These are phyloP conservation scores for Podarcis cretensis DNA, from an alignment of 2,113 vertebrate species.

Conservation along the genomic window DNA sequence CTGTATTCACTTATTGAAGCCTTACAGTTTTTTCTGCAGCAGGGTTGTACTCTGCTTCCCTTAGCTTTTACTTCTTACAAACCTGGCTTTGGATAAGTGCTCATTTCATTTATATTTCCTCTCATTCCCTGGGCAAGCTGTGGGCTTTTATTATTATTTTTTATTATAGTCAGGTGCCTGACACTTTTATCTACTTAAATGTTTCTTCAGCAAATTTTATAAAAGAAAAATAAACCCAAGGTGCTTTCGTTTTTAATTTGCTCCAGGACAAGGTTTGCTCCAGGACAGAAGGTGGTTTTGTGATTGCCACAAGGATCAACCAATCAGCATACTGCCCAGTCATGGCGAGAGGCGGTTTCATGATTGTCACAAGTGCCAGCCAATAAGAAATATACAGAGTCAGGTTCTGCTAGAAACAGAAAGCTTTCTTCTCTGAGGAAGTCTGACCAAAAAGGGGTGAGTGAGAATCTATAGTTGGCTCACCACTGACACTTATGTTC, in stretches of 20 bases:
- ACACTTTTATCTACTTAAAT: background rate
- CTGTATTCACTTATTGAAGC: background rate
- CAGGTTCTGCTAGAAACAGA: background rate
- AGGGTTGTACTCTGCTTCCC: background rate
- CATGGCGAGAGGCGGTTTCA: background rate
- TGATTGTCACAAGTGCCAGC: background rate
- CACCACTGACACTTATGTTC: background rate
- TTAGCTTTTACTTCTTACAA: background rate
- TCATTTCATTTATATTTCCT: background rate
- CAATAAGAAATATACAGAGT: background rate
- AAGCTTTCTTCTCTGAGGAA: background rate
- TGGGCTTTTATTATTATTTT: background rate
- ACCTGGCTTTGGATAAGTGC: too few relatives aligned
- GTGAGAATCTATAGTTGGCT: background rate
- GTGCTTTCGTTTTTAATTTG: background rate
- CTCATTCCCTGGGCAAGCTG: background rate
- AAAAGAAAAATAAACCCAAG: background rate
- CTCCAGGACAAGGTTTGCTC: background rate
- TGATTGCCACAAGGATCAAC: background rate
- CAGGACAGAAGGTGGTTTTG: background rate
- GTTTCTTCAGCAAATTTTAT: background rate
- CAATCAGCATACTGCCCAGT: background rate
- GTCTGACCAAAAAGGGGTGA: background rate
- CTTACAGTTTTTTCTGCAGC: background rate
- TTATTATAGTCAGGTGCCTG: too few relatives aligned